Evolutionary conservation across 2,888 invertebrate species (phyloP), one percentile per base, ranked within the genome.

Genomic region (Taenaris catops): DNA sequence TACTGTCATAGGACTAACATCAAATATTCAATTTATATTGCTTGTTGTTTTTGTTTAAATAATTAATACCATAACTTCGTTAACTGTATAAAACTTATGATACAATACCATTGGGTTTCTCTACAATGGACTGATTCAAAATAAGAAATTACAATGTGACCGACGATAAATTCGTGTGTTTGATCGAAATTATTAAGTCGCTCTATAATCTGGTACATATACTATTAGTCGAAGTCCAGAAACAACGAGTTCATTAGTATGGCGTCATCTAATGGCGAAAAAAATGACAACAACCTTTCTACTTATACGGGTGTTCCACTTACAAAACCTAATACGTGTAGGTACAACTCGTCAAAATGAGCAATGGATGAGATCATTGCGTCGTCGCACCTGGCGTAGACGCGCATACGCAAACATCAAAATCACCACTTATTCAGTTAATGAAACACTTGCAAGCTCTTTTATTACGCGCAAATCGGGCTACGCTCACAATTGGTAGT

Each of bases 361-460:
- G 80, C 79, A 78, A 79, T 70, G 61, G 69, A 68, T 81, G 81
- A 80, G 76, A 72, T 81, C 81, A 81, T 54, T 60, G 52, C 53
- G 34, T 33, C 34, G 58, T 49, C 53, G 49, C 62, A 68, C 70
- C 66, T 60, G 58, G 50, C 53, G 57, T 60, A 54, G 58, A 59
- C 58, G 41, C 47, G 58, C 54, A 53, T 53, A 57, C 55, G 51
- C 51, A 44, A 47, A 50, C 34, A 38, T 53, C 46, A 12, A 53
- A 57, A 53, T 55, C 53, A 48, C 48, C 37, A 41, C 50, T 54
- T 54, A 34, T 28, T 34, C 24, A 33, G 25, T 25, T 18, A 25
- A 25, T 20, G 25, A 23, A 34, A 34, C 12, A 28, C 14, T 27
- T 6, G 17, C 11, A 28, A 12, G 28, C 31, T 14, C 31, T 31